Conservation (phyloP, 1,140 invertebrate species). For the Drosophila tristis region DNA sequence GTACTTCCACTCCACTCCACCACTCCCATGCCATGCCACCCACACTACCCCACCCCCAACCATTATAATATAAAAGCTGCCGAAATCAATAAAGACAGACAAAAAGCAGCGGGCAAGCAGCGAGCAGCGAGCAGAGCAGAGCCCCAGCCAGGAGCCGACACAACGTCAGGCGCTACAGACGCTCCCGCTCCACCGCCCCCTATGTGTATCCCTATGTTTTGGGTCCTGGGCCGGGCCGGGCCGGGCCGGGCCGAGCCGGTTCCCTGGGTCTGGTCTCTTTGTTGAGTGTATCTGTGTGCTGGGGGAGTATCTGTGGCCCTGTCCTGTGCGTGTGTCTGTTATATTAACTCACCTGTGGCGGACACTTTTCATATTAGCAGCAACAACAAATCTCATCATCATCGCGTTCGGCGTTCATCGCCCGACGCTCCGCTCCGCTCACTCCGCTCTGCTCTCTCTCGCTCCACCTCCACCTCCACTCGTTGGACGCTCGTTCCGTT, state of each 20-base stretch:
- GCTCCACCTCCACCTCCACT: neutral
- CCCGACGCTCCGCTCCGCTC: neutral
- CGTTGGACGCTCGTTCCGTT: constrained; percentile 10
- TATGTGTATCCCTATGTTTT: constrained; percentile 35
- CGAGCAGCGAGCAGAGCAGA: constrained; percentile 11
- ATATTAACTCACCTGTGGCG: constrained; percentile 76
- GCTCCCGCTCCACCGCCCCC: neutral
- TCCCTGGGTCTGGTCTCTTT: constrained; percentile 7
- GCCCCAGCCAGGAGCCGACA: constrained; percentile 14
- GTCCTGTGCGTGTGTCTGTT: constrained; percentile 22
- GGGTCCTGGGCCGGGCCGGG: constrained; percentile 38
- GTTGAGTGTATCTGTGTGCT: constrained; percentile 37
- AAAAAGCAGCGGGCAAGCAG: constrained; percentile 58
- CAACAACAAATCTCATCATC: constrained; percentile 62
- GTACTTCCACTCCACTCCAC: neutral
- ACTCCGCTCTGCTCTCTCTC: neutral
- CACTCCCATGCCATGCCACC: constrained; percentile 13
- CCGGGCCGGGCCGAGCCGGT: neutral
- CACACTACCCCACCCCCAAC: neutral
- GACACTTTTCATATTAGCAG: constrained; percentile 70
- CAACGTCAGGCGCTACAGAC: neutral
- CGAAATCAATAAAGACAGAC: constrained; percentile 74
- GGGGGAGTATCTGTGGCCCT: constrained; percentile 15
- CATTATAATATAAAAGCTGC: constrained; percentile 60
- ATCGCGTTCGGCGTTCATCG: constrained; percentile 5